Evolutionary conservation across 2,113 vertebrate genomes (phyloP).

Genomic region (Reinhardtius hippoglossoides): DNA sequence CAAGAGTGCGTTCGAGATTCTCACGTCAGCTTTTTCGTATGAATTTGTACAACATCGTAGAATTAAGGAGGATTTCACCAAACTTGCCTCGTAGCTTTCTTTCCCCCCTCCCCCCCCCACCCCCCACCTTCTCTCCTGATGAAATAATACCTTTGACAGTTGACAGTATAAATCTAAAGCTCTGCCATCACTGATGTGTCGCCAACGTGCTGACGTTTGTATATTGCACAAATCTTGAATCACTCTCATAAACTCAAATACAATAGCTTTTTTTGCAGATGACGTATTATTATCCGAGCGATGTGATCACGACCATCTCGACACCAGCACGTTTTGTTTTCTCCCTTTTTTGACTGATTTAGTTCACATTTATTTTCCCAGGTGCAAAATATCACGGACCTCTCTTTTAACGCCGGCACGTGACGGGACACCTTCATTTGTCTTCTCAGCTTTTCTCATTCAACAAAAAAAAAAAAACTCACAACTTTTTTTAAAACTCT

Average conservation of each 20-base stretch:
- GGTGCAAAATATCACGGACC: constrained; percentile 21
- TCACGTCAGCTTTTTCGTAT: constrained; percentile 70
- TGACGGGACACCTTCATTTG: constrained; percentile 7
- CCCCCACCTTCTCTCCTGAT: constrained; percentile 9
- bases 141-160: constrained; percentile 43
- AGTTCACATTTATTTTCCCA: constrained; percentile 8
- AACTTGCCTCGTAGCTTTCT: constrained; percentile 62
- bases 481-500: constrained; percentile 49
- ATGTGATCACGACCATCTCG: constrained; percentile 52
- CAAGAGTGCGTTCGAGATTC: constrained; percentile 57
- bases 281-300: constrained; percentile 63
- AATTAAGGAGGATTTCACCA: constrained; percentile 66
- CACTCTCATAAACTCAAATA: constrained; percentile 44
- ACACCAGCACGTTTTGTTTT: constrained; percentile 52
- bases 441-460: constrained; percentile 32
- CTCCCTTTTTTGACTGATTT: background rate
- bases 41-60: constrained; percentile 74
- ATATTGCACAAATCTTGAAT: constrained; percentile 63
- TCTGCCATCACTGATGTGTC: constrained; percentile 54
- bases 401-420: constrained; percentile 21
- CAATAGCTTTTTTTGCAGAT: constrained; percentile 53
- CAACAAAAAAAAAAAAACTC: constrained; percentile 24
- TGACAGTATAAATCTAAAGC: constrained; percentile 44
- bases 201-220: constrained; percentile 60
- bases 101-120: background rate